Base-by-base conservation (phyloP, 2,113 vertebrate species). In the Drymodes brunneopygia region DNA sequence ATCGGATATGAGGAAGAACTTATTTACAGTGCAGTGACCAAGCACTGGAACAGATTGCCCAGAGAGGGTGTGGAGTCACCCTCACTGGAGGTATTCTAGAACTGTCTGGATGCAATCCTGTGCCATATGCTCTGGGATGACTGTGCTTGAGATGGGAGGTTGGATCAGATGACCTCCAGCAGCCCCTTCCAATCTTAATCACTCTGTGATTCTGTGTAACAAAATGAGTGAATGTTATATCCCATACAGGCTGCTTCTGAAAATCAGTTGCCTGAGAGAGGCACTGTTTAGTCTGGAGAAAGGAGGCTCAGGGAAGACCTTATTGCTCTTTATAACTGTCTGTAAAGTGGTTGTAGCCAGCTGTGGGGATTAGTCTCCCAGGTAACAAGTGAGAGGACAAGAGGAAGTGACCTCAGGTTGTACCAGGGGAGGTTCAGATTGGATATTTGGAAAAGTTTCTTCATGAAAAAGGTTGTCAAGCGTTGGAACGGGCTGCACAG, bases 341-440 rank as follows among this genome's bases (percentile, higher is more conserved):
- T 81, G 69, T 60, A 74, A 60, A n/a, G 60, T n/a, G 11, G 9
- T 11, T 38, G 78, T 53, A 53, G 61, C 38, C 9, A n/a, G 9
- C 5, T 53, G 20, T 6, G 44, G 9, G 15, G 38, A 38, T 38
- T 0, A 0, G 11, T 74, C 16, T 53, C 23, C 28, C 38, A n/a
- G 28, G 19, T 45, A 35, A 12, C 31, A 51, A 50, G 31, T 29
- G 25, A 9, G 51, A 58, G 44, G 36, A 31, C 21, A 50, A 31
- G 36, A 38, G 12, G 19, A 51, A 28, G 28, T 45, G 28, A 36
- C 12, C 36, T 66, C 28, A 66, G 38, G 10, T 58, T 38, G 7
- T 36, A 4, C 33, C 28, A 81, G 7, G 42, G 12, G 5, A 45
- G 15, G 10, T 66, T 73, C 58, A 58, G 10, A 12, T 45, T n/a